phyloP scores from a whole-genome alignment of 2,797 vertebrate genomes.

The Macropodus opercularis region DNA sequence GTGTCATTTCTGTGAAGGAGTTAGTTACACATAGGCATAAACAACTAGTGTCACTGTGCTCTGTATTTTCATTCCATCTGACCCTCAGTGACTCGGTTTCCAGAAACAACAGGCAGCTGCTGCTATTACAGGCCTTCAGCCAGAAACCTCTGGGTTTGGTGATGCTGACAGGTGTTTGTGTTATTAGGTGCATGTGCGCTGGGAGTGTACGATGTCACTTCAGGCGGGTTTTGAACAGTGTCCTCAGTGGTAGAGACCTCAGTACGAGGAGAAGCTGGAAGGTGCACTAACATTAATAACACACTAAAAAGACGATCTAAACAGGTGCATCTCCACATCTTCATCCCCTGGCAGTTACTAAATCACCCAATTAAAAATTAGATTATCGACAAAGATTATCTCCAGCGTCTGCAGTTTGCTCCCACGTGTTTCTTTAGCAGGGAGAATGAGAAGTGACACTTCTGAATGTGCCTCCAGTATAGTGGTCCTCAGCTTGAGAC shows the following conservation, averaged over 20 bases:
- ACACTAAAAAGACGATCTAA: conserved; percentile 35
- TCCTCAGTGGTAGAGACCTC: neutral
- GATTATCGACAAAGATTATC: conserved; percentile 54
- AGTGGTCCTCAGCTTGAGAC: neutral
- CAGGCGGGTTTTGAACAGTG: no score
- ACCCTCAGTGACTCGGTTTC: no score
- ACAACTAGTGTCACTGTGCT: no score
- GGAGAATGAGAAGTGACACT: conserved; percentile 34
- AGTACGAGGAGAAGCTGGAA: no score
- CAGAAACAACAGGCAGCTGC: no score
- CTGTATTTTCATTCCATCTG: no score
- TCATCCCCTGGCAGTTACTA: conserved; percentile 41
- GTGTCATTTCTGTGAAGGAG: no score
- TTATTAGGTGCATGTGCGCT: neutral
- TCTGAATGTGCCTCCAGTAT: neutral
- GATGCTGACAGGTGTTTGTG: neutral
- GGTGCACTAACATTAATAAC: conserved; percentile 16
- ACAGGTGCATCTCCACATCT: conserved; percentile 34
- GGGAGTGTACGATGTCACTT: no score
- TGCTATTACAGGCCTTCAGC: no score
- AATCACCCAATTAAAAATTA: conserved; percentile 56
- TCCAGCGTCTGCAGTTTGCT: conserved; percentile 16
- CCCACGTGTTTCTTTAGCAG: conserved; percentile 10
- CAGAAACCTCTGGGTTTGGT: neutral
- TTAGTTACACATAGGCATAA: no score